Evolutionary conservation across 2,797 vertebrate genomes (phyloP), one percentile per base, ranked within the genome.

Genomic region (Naso thynnoides): DNA sequence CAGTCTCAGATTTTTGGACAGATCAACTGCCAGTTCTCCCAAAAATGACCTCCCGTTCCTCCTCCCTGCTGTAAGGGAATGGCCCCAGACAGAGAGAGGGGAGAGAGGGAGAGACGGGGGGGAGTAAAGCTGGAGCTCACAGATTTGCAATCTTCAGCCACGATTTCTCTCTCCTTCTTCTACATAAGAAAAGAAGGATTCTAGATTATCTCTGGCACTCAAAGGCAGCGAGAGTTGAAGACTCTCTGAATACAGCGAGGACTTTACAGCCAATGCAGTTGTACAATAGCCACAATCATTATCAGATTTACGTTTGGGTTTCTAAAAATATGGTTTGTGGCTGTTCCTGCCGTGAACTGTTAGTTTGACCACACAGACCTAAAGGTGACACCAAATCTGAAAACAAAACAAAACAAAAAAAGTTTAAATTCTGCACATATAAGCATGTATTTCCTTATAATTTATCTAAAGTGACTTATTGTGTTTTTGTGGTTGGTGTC

Each of bases 161-260:
- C 59, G 77, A 90, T 87, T 94, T 85, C 85, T 79, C 66, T 87
- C 71, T 70, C 79, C 76, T 85, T 91, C 90, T 86, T 90, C 89
- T 89, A 87, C 83, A 89, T 88, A 89, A 92, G 90, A 95, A 95
- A 93, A 91, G 89, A 73, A 75, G 86, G 92, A 93, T 93, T 94
- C 88, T 81, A 91, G 91, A 94, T 95, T 94, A 94, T 92, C 88
- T 87, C 89, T 83, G 82, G 83, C 90, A 87, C 90, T 91, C 89
- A 89, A 83, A 88, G 81, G 78, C 86, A 81, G 77, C 63, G 53
- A 87, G 90, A 90, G 90, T 73, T 87, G 82, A 90, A 81, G 89
- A 81, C 91, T 86, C 59, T 39, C 76, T 90, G 88, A 90, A 91
- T 89, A 64, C 90, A 84, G 83, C 76, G 70, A 78, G 79, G 89